Evolutionary conservation across 2,797 vertebrate species (phyloP).

Genomic region (Silurus aristotelis): DNA sequence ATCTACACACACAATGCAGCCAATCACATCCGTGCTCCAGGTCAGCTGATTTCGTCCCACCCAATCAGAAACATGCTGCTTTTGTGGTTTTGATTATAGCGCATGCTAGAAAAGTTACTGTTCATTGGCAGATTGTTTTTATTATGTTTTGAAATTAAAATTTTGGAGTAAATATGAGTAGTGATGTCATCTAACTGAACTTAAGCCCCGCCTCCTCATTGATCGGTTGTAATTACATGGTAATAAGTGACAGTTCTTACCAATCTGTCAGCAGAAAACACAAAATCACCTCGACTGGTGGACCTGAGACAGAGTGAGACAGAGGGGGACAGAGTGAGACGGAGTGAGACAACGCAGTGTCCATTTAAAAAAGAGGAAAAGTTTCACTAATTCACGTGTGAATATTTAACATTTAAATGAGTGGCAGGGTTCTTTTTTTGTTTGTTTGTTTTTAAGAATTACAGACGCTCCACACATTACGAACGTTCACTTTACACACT

Average conservation of each 20-base stretch:
- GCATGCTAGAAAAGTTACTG: too few species aligned
- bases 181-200: neutral
- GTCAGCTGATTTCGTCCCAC: neutral
- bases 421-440: too few species aligned
- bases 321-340: neutral
- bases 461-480: too few species aligned
- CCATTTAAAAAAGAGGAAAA: too few species aligned
- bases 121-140: neutral
- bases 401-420: too few species aligned
- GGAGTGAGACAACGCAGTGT: neutral
- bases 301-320: constrained; percentile 64
- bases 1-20: constrained; percentile 70
- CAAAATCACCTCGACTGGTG: constrained; percentile 88
- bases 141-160: neutral
- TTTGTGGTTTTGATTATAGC: neutral
- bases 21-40: neutral
- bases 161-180: neutral
- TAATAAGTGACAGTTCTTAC: constrained; percentile 65
- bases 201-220: neutral
- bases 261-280: constrained; percentile 89
- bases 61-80: neutral
- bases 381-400: too few species aligned
- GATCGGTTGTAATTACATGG: neutral
- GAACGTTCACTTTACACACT: too few species aligned
- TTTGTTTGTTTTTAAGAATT: too few species aligned